Percentiles rank a stretch among this genome's conserved stretches.
Conservation (phyloP, 2,113 vertebrate genomes). For the Girardinichthys multiradiatus region DNA sequence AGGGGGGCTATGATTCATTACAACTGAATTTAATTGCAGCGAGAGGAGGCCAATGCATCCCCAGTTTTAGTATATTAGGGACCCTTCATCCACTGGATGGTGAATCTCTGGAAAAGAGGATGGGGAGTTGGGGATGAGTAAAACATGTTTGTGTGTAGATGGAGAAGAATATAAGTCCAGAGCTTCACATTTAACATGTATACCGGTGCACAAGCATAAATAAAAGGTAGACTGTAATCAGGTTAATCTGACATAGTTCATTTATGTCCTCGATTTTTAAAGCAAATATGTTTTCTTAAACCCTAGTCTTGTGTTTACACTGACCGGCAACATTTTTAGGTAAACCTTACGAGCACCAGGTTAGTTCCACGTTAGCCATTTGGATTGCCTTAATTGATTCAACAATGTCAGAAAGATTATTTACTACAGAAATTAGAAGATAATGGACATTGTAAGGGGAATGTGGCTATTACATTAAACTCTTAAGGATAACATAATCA, state of each 20-base stretch:
- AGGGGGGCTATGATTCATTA: slow-evolving; percentile 71
- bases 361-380: background rate
- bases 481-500: too few relatives aligned
- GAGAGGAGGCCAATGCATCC: slow-evolving; percentile 64
- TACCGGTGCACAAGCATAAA: slow-evolving; percentile 5
- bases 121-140: slow-evolving; percentile 20
- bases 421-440: background rate
- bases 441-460: background rate
- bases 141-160: slow-evolving; percentile 18
- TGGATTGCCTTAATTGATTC: background rate
- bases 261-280: slow-evolving; percentile 25
- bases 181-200: slow-evolving; percentile 39
- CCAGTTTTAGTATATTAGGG: slow-evolving; percentile 68
- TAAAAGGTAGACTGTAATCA: slow-evolving; percentile 54
- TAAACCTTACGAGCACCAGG: background rate
- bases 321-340: background rate
- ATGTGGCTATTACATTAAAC: background rate
- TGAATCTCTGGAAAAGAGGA: slow-evolving; percentile 37
- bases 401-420: background rate
- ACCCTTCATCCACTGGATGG: slow-evolving; percentile 53
- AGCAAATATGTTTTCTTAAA: background rate
- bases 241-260: slow-evolving; percentile 50
- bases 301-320: background rate
- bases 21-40: slow-evolving; percentile 75
- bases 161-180: background rate